phyloP scores from a whole-genome alignment of 2,888 invertebrate species.

The Lithosia quadra region DNA sequence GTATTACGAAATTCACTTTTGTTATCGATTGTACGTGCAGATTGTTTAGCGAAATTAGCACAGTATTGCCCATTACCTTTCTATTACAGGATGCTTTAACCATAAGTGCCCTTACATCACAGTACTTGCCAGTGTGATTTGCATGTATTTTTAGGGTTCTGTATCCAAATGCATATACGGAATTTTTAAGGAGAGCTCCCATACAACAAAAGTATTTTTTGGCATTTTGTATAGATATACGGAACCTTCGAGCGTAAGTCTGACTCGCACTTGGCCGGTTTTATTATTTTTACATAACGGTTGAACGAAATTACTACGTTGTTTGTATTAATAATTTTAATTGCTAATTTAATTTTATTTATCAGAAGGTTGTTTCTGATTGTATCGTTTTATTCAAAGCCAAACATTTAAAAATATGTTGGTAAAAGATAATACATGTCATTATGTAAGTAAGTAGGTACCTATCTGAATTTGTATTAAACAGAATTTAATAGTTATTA shows the following conservation, averaged over 20 bases:
- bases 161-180: too few relatives aligned
- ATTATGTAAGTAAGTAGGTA: too few relatives aligned
- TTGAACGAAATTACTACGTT: neutral
- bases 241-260: too few relatives aligned
- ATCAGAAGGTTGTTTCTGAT: neutral
- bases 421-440: too few relatives aligned
- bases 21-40: slow-evolving; percentile 33
- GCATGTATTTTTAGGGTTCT: slow-evolving; percentile 35
- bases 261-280: too few relatives aligned
- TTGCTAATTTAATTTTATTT: neutral
- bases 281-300: slow-evolving; percentile 8
- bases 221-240: too few relatives aligned
- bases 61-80: slow-evolving; percentile 39
- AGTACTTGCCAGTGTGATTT: slow-evolving; percentile 40
- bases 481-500: too few relatives aligned
- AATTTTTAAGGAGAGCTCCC: too few relatives aligned
- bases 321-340: neutral
- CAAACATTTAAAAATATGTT: neutral
- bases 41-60: slow-evolving; percentile 66
- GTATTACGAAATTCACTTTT: neutral
- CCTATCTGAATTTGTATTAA: too few relatives aligned
- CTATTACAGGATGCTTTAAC: slow-evolving; percentile 56
- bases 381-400: too few relatives aligned
- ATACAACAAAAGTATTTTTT: too few relatives aligned
- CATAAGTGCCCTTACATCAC: slow-evolving; percentile 44